A percentile compares a stretch with the other conserved stretches of the same genome.
phyloP scores from a whole-genome alignment of 92 coral and sea anemone genomes.

The Phenganax subtilis region DNA sequence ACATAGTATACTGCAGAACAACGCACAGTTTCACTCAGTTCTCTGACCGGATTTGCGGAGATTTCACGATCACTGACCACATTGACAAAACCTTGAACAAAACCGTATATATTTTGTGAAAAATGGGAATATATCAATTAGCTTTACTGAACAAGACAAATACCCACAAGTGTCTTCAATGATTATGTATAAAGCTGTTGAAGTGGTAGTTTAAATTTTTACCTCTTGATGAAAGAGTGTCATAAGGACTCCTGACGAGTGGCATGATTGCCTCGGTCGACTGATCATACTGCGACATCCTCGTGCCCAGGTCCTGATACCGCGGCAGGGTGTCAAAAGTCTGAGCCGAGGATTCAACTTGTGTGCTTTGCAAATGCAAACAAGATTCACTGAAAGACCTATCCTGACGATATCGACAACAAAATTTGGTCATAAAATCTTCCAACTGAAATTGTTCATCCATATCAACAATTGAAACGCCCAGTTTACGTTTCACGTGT shows the following conservation, averaged over 20 bases:
- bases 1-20: background rate
- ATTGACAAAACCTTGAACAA: constrained; percentile 13
- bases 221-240: background rate
- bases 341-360: background rate
- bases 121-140: too few species aligned
- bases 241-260: background rate
- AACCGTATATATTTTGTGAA: background rate
- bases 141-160: too few species aligned
- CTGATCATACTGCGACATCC: background rate
- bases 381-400: constrained; percentile 17
- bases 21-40: background rate
- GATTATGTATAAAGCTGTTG: background rate
- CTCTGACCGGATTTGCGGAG: background rate
- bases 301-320: too few species aligned
- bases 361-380: background rate
- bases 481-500: constrained; percentile 4
- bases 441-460: constrained; percentile 32
- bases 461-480: background rate
- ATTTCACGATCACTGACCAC: background rate
- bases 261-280: constrained; percentile 10
- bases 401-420: background rate
- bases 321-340: constrained; percentile 8
- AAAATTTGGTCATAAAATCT: background rate
- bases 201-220: background rate
- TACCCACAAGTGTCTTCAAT: too few species aligned